A percentile compares a stretch with the other conserved stretches of the same genome.
Conservation (phyloP, 2,797 vertebrate species). For the Coluber constrictor region DNA sequence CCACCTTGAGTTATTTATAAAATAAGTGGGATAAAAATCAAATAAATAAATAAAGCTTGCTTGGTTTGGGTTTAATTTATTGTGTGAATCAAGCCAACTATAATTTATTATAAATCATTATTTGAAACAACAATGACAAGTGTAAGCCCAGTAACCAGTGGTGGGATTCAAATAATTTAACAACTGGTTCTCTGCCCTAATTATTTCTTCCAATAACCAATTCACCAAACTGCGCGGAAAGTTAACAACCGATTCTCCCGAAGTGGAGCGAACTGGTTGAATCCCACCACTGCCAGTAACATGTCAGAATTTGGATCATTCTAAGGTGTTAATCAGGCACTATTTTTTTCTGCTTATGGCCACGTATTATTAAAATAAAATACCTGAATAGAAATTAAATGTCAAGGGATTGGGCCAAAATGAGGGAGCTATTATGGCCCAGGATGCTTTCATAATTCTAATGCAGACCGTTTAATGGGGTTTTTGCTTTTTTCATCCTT, state of each 20-base stretch:
- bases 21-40: neutral
- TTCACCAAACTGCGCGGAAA: too few relatives aligned
- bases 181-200: too few relatives aligned
- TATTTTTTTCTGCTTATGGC: neutral
- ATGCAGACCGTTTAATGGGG: neutral
- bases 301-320: neutral
- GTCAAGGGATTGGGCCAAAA: neutral
- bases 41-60: neutral
- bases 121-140: neutral
- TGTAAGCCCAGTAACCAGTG: too few relatives aligned
- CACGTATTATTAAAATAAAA: neutral
- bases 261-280: too few relatives aligned
- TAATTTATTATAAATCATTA: neutral
- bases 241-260: too few relatives aligned
- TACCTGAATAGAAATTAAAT: neutral
- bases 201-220: too few relatives aligned
- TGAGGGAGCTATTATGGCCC: neutral
- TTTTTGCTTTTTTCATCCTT: neutral
- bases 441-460: neutral
- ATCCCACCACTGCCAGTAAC: too few relatives aligned
- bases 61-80: neutral
- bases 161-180: too few relatives aligned
- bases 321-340: too few relatives aligned
- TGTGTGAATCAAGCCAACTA: neutral
- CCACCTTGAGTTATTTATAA: neutral